These are phyloP conservation scores for Platynereis dumerilii DNA, from an alignment of 2,888 invertebrate species.

Conservation along the genomic window DNA sequence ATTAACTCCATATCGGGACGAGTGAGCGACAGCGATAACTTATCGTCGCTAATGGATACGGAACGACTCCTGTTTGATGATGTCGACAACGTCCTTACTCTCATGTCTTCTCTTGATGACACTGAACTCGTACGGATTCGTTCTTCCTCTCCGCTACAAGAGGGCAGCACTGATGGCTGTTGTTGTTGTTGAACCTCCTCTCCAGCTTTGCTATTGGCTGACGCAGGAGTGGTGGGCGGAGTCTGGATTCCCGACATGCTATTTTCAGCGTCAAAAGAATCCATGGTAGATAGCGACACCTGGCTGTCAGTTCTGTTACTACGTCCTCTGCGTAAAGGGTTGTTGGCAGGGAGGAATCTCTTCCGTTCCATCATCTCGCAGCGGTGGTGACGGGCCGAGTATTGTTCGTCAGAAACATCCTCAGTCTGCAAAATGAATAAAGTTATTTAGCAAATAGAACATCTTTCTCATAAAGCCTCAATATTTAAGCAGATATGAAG, in stretches of 20 bases:
- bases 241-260: constrained; percentile 16
- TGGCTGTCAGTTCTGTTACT: constrained; percentile 42
- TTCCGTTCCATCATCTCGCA: constrained; percentile 82
- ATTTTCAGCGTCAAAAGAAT: neutral
- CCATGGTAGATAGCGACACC: constrained; percentile 18
- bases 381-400: constrained; percentile 76
- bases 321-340: constrained; percentile 46
- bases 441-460: no score
- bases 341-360: constrained; percentile 44
- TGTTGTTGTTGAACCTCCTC: constrained; percentile 11
- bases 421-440: constrained; percentile 67
- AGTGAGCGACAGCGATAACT: neutral
- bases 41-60: neutral
- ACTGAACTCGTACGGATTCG: constrained; percentile 20
- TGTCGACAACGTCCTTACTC: constrained; percentile 3
- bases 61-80: neutral
- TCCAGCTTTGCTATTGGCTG: neutral
- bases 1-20: constrained; percentile 24
- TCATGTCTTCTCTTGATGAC: constrained; percentile 9
- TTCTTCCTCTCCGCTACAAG: constrained; percentile 5
- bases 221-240: constrained; percentile 13
- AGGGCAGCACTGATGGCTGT: neutral
- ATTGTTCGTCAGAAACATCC: constrained; percentile 80
- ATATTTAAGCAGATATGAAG: no score
- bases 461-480: no score